Percentiles rank a stretch among this genome's conserved stretches.
phyloP scores from a whole-genome alignment of 2,113 vertebrate genomes.

The Lophius piscatorius region DNA sequence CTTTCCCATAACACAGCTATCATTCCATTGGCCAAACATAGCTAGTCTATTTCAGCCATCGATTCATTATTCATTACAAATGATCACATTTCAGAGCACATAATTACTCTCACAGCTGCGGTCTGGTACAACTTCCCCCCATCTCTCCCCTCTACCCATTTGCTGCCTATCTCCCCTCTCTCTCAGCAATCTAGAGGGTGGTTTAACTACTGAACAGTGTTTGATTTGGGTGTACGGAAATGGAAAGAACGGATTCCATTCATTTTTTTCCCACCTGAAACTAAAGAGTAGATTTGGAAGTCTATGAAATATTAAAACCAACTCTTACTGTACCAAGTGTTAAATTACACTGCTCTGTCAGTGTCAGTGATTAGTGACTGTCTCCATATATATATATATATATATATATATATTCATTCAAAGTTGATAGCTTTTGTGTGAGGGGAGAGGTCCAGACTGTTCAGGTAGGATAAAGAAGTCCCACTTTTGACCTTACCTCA shows the following conservation, averaged over 20 bases:
- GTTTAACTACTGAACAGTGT: slow-evolving; percentile 92
- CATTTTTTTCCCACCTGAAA: slow-evolving; percentile 91
- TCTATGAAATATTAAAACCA: slow-evolving; percentile 93
- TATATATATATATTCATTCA: too few species aligned
- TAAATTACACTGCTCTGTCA: slow-evolving; percentile 81
- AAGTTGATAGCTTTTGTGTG: slow-evolving; percentile 75
- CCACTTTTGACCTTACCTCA: slow-evolving; percentile 22
- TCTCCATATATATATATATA: slow-evolving; percentile 55
- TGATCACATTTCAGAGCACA: slow-evolving; percentile 75
- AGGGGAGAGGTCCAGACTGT: slow-evolving; percentile 73
- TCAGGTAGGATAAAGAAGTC: slow-evolving; percentile 23
- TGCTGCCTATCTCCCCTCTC: slow-evolving; percentile 43
- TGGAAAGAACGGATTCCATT: slow-evolving; percentile 80
- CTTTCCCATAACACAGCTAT: slow-evolving; percentile 52
- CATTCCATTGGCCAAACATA: slow-evolving; percentile 68
- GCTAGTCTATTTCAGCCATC: slow-evolving; percentile 73
- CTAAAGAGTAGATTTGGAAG: slow-evolving; percentile 96
- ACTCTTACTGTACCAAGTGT: slow-evolving; percentile 78
- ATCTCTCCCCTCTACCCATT: slow-evolving; percentile 31
- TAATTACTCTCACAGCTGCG: slow-evolving; percentile 78
- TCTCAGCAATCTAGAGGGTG: slow-evolving; percentile 85
- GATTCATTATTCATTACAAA: slow-evolving; percentile 79
- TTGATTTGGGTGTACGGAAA: slow-evolving; percentile 91
- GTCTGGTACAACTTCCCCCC: slow-evolving; percentile 58
- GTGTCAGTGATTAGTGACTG: too few species aligned